A percentile compares a stretch with the other conserved stretches of the same genome.
Evolutionary conservation across 2,888 invertebrate genomes (phyloP).

Genomic region (Drosophila diplacantha): DNA sequence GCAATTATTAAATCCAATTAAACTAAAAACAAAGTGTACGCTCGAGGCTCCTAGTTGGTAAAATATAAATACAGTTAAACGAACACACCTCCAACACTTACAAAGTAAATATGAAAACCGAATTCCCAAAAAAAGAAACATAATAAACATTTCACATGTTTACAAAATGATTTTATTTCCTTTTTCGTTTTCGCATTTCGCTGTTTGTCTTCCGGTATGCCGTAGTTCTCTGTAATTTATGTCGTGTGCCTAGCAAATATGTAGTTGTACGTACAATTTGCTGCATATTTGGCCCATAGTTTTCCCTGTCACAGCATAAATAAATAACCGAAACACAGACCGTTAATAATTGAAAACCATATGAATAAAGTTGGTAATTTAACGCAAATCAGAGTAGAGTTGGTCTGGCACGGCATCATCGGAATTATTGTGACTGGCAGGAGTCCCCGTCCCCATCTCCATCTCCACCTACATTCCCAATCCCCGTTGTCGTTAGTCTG

Average conservation of each 20-base stretch:
- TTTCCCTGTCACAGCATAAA: constrained; percentile 22
- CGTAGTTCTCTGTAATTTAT: constrained; percentile 32
- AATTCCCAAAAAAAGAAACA: constrained; percentile 18
- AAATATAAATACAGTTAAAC: constrained; percentile 21
- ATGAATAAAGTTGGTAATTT: constrained; percentile 19
- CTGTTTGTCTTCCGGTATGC: constrained; percentile 28
- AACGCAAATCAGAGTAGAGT: constrained; percentile 14
- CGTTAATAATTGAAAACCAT: constrained; percentile 32
- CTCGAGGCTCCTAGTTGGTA: background rate
- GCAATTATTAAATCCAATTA: constrained; percentile 2
- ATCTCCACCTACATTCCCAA: background rate
- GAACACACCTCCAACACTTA: background rate
- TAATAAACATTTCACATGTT: constrained; percentile 33
- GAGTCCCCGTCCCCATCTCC: background rate
- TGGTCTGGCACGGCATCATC: constrained; percentile 18
- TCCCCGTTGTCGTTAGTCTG: constrained; percentile 21
- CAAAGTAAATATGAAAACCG: constrained; percentile 10
- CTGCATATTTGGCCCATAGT: constrained; percentile 17
- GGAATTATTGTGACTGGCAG: constrained; percentile 20
- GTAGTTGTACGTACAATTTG: constrained; percentile 14
- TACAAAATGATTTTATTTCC: constrained; percentile 4
- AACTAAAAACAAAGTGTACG: background rate
- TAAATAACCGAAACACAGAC: constrained; percentile 11
- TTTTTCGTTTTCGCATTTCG: constrained; percentile 5
- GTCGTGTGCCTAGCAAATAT: constrained; percentile 28